Evolutionary conservation across 2,888 invertebrate species (phyloP).

Genomic region (Drosophila nigricruria): DNA sequence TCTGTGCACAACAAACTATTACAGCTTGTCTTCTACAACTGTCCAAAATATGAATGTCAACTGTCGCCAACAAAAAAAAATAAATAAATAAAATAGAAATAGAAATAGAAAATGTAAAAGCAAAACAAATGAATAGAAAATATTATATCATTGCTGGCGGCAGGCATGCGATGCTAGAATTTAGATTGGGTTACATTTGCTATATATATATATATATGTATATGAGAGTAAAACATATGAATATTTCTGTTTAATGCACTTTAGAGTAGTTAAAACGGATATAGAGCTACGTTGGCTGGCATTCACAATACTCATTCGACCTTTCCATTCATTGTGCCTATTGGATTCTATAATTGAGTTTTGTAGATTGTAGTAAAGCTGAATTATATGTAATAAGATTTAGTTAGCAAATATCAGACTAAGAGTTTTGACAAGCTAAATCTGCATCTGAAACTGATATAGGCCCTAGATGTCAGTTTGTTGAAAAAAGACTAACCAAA

Average conservation of each 20-base stretch:
- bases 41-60: conserved; percentile 25
- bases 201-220: not conserved
- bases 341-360: no score
- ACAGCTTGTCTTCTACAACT: conserved; percentile 15
- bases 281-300: not conserved
- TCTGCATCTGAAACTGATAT: no score
- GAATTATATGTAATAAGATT: no score
- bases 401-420: no score
- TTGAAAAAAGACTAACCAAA: no score
- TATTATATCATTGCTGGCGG: conserved; percentile 25
- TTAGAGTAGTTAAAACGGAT: not conserved
- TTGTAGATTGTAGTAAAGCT: no score
- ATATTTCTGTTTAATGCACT: not conserved
- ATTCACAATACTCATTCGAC: not conserved
- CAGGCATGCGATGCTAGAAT: conserved; percentile 20
- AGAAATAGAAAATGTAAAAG: conserved; percentile 3
- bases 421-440: no score
- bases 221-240: not conserved
- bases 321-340: no score
- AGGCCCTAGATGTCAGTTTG: no score
- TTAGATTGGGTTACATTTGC: conserved; percentile 9
- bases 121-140: conserved; percentile 14
- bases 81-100: not conserved
- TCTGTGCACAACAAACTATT: conserved; percentile 22
- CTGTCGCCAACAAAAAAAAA: conserved; percentile 29